phyloP scores from a whole-genome alignment of 1,140 invertebrate species.

The Heliothis virescens region DNA sequence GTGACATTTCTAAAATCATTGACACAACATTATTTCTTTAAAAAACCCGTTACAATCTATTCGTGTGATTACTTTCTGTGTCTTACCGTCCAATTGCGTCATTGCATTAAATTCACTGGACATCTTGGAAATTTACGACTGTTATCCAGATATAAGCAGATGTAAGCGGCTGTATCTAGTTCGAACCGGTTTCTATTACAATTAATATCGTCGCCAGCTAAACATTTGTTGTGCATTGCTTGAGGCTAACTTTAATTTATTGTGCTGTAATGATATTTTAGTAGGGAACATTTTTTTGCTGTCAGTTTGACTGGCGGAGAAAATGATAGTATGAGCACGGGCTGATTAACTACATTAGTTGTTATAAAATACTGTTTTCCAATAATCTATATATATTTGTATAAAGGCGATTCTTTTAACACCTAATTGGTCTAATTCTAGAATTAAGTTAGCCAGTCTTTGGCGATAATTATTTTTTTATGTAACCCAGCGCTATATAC shows the following conservation, averaged over 20 bases:
- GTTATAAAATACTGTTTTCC: too few species aligned
- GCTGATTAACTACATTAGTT: background rate
- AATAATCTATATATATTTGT: too few species aligned
- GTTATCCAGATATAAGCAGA: conserved; percentile 30
- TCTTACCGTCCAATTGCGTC: conserved; percentile 34
- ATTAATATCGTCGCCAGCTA: conserved; percentile 52
- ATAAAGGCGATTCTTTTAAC: too few species aligned
- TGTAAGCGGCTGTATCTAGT: conserved; percentile 26
- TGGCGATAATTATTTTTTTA: too few species aligned
- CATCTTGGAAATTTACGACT: conserved; percentile 46
- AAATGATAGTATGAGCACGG: background rate
- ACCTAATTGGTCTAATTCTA: too few species aligned
- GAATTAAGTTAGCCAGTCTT: too few species aligned
- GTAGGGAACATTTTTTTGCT: conserved; percentile 40
- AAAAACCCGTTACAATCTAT: conserved; percentile 7
- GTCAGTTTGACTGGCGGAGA: background rate
- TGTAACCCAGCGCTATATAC: too few species aligned
- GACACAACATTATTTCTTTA: background rate
- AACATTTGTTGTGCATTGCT: conserved; percentile 49
- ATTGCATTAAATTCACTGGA: conserved; percentile 44
- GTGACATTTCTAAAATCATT: background rate
- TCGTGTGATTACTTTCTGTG: background rate
- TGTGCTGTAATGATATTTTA: conserved; percentile 43
- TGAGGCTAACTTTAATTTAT: conserved; percentile 51
- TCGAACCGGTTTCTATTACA: conserved; percentile 54